These are phyloP conservation scores for Mimumesa dahlbomi DNA, from an alignment of 2,888 invertebrate species.

Conservation along the genomic window DNA sequence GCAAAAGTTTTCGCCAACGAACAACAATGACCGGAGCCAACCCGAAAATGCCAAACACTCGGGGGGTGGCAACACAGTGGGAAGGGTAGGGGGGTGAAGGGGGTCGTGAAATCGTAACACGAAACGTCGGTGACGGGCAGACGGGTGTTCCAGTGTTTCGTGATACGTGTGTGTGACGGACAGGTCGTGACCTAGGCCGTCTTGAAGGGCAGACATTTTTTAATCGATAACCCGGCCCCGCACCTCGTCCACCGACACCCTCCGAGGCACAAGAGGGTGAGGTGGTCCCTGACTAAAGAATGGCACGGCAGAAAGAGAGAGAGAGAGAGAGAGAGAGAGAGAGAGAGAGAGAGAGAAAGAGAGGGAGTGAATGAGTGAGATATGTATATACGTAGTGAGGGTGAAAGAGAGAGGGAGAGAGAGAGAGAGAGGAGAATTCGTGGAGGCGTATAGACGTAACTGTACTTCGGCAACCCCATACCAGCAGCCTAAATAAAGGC, in stretches of 20 bases:
- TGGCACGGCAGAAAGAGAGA: constrained; percentile 30
- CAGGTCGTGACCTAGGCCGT: constrained; percentile 80
- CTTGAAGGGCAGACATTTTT: constrained; percentile 81
- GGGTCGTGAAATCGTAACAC: too few species aligned
- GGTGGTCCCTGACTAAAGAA: constrained; percentile 60
- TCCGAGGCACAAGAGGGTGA: constrained; percentile 56
- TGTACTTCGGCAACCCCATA: constrained; percentile 54
- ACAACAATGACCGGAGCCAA: too few species aligned
- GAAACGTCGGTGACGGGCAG: too few species aligned
- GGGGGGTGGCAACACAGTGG: too few species aligned
- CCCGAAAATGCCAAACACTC: too few species aligned
- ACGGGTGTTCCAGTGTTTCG: constrained; percentile 2
- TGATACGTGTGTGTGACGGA: constrained; percentile 69
- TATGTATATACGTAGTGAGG: constrained; percentile 6
- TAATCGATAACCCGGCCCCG: constrained; percentile 78
- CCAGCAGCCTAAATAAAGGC: constrained; percentile 78
- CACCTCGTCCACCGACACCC: constrained; percentile 62
- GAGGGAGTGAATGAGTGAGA: constrained; percentile 30
- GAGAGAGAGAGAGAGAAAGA: constrained; percentile 36
- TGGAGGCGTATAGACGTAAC: constrained; percentile 62
- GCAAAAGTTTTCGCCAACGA: too few species aligned
- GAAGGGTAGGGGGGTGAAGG: too few species aligned
- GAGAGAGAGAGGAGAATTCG: constrained; percentile 50
- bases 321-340: constrained; percentile 34
- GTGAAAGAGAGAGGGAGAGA: constrained; percentile 31